phyloP scores from a whole-genome alignment of 2,888 invertebrate species.

The Lasioglossum lativentre region DNA sequence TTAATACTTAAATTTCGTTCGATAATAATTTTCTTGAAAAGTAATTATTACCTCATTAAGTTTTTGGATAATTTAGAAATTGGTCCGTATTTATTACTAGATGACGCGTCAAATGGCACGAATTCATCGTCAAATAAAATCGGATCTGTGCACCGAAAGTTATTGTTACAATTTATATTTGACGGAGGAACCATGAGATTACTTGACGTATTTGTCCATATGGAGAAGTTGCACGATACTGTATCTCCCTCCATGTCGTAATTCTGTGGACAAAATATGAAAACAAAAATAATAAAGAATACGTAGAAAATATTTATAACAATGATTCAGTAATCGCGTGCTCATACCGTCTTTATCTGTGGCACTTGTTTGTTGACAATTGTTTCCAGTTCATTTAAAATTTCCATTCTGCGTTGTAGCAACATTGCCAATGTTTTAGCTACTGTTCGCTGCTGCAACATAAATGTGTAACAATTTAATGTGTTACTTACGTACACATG shows the following conservation, averaged over 20 bases:
- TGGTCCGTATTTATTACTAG: slow-evolving; percentile 89
- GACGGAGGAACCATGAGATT: slow-evolving; percentile 74
- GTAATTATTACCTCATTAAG: slow-evolving; percentile 75
- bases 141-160: slow-evolving; percentile 86
- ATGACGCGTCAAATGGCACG: slow-evolving; percentile 88
- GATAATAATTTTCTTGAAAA: neutral
- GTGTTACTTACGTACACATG: neutral
- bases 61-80: slow-evolving; percentile 86
- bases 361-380: slow-evolving; percentile 85
- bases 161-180: slow-evolving; percentile 79
- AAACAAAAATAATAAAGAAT: slow-evolving; percentile 1
- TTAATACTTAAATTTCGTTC: neutral
- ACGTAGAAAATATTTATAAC: neutral
- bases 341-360: slow-evolving; percentile 79
- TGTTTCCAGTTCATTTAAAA: slow-evolving; percentile 87
- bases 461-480: slow-evolving; percentile 10
- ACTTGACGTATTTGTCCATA: slow-evolving; percentile 80
- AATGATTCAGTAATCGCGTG: neutral
- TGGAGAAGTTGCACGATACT: slow-evolving; percentile 79
- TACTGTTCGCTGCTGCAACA: slow-evolving; percentile 80
- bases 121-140: slow-evolving; percentile 88
- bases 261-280: slow-evolving; percentile 64
- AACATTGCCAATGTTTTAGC: slow-evolving; percentile 87
- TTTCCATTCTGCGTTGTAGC: slow-evolving; percentile 87
- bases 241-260: slow-evolving; percentile 79